Conservation (phyloP, 2,888 invertebrate species). For the Coecobrya sp. region DNA sequence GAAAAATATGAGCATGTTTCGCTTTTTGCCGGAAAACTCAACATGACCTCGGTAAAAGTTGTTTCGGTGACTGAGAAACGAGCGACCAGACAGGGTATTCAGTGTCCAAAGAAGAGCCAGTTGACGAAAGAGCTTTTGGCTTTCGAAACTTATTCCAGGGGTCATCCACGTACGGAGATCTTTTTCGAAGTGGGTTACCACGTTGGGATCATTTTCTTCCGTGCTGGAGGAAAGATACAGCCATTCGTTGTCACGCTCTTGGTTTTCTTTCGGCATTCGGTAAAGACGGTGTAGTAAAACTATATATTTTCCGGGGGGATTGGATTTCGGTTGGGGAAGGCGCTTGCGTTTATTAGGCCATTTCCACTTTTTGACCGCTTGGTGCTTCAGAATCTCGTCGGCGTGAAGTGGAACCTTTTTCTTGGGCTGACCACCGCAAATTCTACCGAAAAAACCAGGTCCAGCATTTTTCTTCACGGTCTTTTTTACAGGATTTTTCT, state of each 20-base stretch:
- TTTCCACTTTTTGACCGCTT: conserved; percentile 43
- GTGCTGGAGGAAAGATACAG: conserved; percentile 58
- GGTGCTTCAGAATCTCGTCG: not conserved
- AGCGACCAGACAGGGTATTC: conserved; percentile 50
- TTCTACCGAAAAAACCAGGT: not conserved
- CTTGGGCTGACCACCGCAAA: too few relatives aligned
- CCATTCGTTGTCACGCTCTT: conserved; percentile 78
- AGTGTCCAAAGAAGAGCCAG: not conserved
- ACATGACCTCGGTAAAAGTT: conserved; percentile 56
- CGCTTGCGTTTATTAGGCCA: conserved; percentile 52
- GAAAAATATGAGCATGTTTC: conserved; percentile 28
- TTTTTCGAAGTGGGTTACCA: conserved; percentile 55
- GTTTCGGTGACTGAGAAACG: conserved; percentile 45
- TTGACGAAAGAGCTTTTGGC: conserved; percentile 59
- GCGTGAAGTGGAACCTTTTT: not conserved
- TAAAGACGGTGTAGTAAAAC: conserved; percentile 49
- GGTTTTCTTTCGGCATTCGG: conserved; percentile 13
- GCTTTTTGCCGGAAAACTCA: conserved; percentile 58
- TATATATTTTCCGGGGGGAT: conserved; percentile 2
- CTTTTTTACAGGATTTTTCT: not conserved
- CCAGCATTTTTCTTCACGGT: not conserved
- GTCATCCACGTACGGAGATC: conserved; percentile 64
- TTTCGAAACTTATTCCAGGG: conserved; percentile 74
- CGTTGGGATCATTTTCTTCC: not conserved
- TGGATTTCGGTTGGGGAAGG: not conserved